phyloP scores from a whole-genome alignment of 1,140 invertebrate genomes.

The Myzus persicae region DNA sequence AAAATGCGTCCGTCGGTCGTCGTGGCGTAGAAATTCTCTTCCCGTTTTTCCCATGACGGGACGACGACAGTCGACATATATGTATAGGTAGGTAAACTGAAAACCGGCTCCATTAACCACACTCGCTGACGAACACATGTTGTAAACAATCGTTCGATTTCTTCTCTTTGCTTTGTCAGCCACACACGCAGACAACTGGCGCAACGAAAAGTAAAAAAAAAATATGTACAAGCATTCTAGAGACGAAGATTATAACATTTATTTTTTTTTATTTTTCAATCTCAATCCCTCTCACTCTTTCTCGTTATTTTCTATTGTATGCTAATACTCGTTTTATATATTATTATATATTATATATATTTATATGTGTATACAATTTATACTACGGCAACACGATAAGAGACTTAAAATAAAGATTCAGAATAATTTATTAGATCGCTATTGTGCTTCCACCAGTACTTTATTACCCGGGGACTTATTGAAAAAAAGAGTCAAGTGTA shows the following conservation, averaged over 20 bases:
- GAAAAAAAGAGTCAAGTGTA: slow-evolving; percentile 56
- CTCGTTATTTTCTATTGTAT: slow-evolving; percentile 58
- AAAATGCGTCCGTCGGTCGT: not conserved
- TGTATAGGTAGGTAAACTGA: slow-evolving; percentile 37
- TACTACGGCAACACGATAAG: slow-evolving; percentile 50
- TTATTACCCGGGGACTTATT: slow-evolving; percentile 56
- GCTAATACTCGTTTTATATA: slow-evolving; percentile 47
- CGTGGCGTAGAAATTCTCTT: slow-evolving; percentile 30
- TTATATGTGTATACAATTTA: slow-evolving; percentile 41
- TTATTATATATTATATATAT: not conserved
- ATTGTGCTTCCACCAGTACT: slow-evolving; percentile 51
- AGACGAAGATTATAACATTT: slow-evolving; percentile 46
- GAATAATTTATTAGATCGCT: slow-evolving; percentile 56
- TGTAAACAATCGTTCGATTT: slow-evolving; percentile 57
- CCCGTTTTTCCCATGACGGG: slow-evolving; percentile 29
- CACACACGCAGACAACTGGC: slow-evolving; percentile 37
- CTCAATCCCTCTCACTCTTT: slow-evolving; percentile 46
- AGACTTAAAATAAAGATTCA: slow-evolving; percentile 58
- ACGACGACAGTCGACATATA: not conserved
- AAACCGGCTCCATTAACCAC: slow-evolving; percentile 58
- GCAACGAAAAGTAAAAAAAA: slow-evolving; percentile 39
- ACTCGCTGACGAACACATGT: slow-evolving; percentile 46
- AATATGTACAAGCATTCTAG: slow-evolving; percentile 35
- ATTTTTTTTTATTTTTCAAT: slow-evolving; percentile 13
- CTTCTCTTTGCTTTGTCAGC: slow-evolving; percentile 49